Evolutionary conservation across 2,888 invertebrate genomes (phyloP).

Genomic region (Pherbina coryleti): DNA sequence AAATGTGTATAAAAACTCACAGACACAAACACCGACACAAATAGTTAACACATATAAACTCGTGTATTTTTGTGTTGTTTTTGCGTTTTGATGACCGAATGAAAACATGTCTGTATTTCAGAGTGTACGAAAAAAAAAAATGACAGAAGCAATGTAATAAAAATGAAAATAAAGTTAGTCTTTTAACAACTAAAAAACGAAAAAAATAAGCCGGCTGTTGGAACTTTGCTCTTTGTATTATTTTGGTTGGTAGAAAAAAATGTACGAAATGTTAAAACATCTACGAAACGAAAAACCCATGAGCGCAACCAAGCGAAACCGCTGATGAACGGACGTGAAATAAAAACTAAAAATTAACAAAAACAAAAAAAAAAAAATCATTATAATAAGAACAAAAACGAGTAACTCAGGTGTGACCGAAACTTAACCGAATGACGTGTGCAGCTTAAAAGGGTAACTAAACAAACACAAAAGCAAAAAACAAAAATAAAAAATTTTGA

Average conservation of each 20-base stretch:
- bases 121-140: no score
- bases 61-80: no score
- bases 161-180: background rate
- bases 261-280: background rate
- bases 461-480: background rate
- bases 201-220: conserved; percentile 1
- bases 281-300: conserved; percentile 18
- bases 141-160: background rate
- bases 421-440: conserved; percentile 56
- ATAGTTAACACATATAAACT: no score
- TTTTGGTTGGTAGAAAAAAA: background rate
- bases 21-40: no score
- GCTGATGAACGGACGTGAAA: conserved; percentile 32
- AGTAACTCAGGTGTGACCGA: conserved; percentile 66
- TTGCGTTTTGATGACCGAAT: no score
- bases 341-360: background rate
- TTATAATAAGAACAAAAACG: background rate
- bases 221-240: background rate
- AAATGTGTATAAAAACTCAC: no score
- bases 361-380: background rate
- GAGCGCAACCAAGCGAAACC: conserved; percentile 41
- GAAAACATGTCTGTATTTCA: no score
- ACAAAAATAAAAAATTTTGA: background rate
- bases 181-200: background rate
- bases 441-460: background rate